Base-by-base conservation (phyloP, 2,888 invertebrate species). In the Parapristionchus giblindavisi region DNA sequence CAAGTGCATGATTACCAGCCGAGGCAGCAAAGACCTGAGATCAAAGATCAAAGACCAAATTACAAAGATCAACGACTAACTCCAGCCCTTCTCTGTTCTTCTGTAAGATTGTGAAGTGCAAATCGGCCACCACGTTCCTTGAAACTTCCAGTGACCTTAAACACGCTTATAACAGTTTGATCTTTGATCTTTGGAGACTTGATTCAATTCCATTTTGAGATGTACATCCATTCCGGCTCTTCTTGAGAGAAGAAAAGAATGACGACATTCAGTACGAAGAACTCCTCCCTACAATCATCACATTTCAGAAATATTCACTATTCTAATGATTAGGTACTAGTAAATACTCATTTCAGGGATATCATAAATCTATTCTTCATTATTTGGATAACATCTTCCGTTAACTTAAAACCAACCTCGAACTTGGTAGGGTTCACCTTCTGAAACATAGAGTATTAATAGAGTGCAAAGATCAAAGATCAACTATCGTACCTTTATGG, bases 101-200 rank as follows among this genome's bases (percentile, higher is more conserved):
- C 82, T 5, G 77, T 89, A 3, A 96, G 90, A 88, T 93, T 92
- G 63, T 94, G 89, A 63, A 96, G 89, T 0, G 94, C 93, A 87
- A 94, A 94, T n/a, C 95, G 91, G 0, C 96, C 96, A 0, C 96
- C 96, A 77, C 96, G 91, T 88, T 96, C 96, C 89, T 96, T 96
- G 88, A 96, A 96, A 89, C 95, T 96, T 88, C 96, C 96, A 27
- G 96, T 96, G 80, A 92, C 92, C 89, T 95, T 95, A 27, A 94
- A 91, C 2, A 3, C 1, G 32, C 11, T 48, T 21, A 14, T 48
- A 14, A 11, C 21, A 48, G 48, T 48, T 48, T 48, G 48, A 48
- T 48, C 48, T n/a, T 6, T 54, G 54, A 54, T 54, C n/a, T 48
- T 21, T n/a, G 17, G 11, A n/a, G 38, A 52, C 77, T 89, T 96